Evolutionary conservation across 2,113 vertebrate species (phyloP), one percentile per base, ranked within the genome.

Genomic region (Triplophysa rosa): DNA sequence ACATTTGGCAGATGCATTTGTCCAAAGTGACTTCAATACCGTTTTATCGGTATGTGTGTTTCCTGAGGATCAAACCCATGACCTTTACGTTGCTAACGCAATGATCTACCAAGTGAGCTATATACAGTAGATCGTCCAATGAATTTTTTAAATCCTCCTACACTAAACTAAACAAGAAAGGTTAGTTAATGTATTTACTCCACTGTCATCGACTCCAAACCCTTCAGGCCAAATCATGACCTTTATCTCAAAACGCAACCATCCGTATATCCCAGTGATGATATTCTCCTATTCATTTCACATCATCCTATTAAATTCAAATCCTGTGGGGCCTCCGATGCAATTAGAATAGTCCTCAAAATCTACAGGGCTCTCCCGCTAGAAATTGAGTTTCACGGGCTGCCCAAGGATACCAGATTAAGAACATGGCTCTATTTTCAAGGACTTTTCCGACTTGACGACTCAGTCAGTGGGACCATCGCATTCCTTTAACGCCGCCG

Each of bases 311-410:
- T 90, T 88, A 90, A 82, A 76, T 58, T 4, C 0, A 40, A 73
- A 84, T 52, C 49, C 49, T 16, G 49, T 84, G 86, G 90, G 81
- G 84, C 80, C 83, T 58, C 62, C 58, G 73, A 84, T 86, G 89
- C 87, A 86, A 88, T 91, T 91, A 91, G 89, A 74, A 83, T 49
- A 80, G 82, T 84, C 81, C 85, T 90, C 86, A 80, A 85, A 87
- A 87, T 87, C 85, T 49, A 40, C 23, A 26, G 26, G 40, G 24
- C 54, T 59, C 12, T 78, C 77, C 66, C 23, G 33, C 16, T 8
- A 56, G 40, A 62, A 58, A 65, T 47, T 49, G 5, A 19, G 54
- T 69, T 33, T 45, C 69, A 21, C 2, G 13, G 16, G 56, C 47
- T 56, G 14, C 69, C 54, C 40, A 21, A 73, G 56, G 72, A 61